Evolutionary conservation across 2,888 invertebrate species (phyloP).

Genomic region (Anodontia alba): DNA sequence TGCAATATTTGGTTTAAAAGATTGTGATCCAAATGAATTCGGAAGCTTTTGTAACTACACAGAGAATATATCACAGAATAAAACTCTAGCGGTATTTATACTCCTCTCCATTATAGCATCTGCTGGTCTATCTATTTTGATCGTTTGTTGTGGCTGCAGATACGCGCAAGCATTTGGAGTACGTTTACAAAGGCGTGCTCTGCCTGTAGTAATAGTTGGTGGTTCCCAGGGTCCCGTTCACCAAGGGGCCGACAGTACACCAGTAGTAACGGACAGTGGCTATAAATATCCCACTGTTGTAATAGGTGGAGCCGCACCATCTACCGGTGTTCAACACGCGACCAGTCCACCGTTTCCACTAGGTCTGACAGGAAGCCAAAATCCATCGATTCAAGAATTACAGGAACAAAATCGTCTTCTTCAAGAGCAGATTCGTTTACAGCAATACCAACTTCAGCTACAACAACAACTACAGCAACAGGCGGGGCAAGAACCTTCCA

Average conservation of each 20-base stretch:
- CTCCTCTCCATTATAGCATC: slow-evolving; percentile 9
- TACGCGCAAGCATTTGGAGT: not conserved
- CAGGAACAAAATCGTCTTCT: slow-evolving; percentile 24
- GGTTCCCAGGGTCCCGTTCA: not conserved
- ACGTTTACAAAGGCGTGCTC: not conserved
- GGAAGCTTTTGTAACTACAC: slow-evolving; percentile 23
- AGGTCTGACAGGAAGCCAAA: not conserved
- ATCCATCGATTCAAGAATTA: not conserved
- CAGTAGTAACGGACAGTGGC: not conserved
- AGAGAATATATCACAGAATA: slow-evolving; percentile 11
- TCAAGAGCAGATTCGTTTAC: slow-evolving; percentile 9
- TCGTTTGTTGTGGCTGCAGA: not conserved
- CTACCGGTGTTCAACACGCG: not conserved
- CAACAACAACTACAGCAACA: slow-evolving; percentile 9
- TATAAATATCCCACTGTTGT: not conserved
- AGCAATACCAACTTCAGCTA: not conserved
- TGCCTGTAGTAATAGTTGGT: not conserved
- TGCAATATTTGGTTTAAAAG: slow-evolving; percentile 17
- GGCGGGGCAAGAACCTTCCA: not conserved
- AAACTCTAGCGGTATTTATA: slow-evolving; percentile 2
- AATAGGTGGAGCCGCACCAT: not conserved
- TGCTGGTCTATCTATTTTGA: not conserved
- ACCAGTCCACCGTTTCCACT: not conserved
- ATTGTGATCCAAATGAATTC: slow-evolving; percentile 20
- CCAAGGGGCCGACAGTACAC: not conserved